Base-by-base conservation (phyloP, 2,113 vertebrate genomes). In the Deroptyus accipitrinus region DNA sequence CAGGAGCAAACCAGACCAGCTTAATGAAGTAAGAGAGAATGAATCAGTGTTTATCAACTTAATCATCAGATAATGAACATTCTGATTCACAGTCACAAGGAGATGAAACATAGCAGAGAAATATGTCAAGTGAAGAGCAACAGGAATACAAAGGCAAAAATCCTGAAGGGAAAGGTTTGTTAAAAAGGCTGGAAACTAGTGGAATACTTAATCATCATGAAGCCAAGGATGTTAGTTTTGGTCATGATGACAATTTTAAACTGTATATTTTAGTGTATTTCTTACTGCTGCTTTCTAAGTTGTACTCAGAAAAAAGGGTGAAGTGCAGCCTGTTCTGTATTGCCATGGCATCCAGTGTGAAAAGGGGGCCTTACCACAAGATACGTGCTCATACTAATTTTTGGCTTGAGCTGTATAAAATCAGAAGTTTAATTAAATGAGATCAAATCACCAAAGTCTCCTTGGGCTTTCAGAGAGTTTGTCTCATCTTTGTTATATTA, bases 81-180 rank as follows among this genome's bases (percentile, higher is more conserved):
- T 91, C n/a, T 90, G 83, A 96, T 87, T 93, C 90, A 92, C 48
- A 91, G 83, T 95, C 91, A 94, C 78, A 93, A 69, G 78, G 69
- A 57, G 55, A 76, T 88, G 90, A 96, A 92, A 66, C 77, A 42
- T 86, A 66, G 42, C 39, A 46, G 57, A 68, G 27, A 86, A 87
- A 59, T 67, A 67, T 30, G 46, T 44, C 69, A 86, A 78, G 52
- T 66, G 62, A 67, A 48, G 31, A 92, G 49, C 23, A 77, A 31
- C 18, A 64, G 64, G 54, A 92, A 59, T 30, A 31, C 77, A 72
- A 73, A 95, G 18, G 46, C 46, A 76, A 37, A 57, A 86, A 54
- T 44, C 23, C 7, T 62, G 62, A 25, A 35, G 66, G 64, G 25
- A 93, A n/a, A 59, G 17, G 6, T 25, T 42, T 25, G 17, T 51